These are phyloP conservation scores for Callithrix jacchus DNA, from an alignment of 2,113 vertebrate genomes.

Conservation along the genomic window DNA sequence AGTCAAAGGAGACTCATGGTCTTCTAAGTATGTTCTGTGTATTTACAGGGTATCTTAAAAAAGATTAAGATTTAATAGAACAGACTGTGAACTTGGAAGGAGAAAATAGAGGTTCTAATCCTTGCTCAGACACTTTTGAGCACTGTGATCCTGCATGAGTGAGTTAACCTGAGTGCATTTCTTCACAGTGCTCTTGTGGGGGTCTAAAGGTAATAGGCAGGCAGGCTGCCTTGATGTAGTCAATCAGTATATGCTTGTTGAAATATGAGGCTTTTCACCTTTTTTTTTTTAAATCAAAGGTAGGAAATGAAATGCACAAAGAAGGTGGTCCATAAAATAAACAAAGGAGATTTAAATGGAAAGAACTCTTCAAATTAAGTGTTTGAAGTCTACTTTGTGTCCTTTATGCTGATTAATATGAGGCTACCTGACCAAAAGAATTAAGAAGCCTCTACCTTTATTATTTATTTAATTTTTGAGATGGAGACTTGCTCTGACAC, in stretches of 20 bases:
- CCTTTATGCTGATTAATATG: constrained; percentile 11
- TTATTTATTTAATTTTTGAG: no score
- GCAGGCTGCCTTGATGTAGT: not conserved
- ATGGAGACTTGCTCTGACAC: no score
- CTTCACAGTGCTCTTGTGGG: not conserved
- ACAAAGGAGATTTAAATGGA: constrained; percentile 4
- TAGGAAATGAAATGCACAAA: constrained; percentile 7
- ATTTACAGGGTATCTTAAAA: constrained; percentile 31
- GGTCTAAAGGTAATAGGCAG: not conserved
- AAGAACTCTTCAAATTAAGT: constrained; percentile 35
- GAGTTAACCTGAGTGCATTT: constrained; percentile 41
- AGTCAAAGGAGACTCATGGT: not conserved
- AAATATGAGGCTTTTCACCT: not conserved
- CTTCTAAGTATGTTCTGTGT: not conserved
- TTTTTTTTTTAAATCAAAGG: not conserved
- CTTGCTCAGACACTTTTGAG: not conserved
- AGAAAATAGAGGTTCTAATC: constrained; percentile 13
- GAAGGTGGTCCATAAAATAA: not conserved
- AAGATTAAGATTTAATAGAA: not conserved
- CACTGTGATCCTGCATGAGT: not conserved
- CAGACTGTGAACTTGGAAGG: not conserved
- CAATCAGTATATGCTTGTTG: not conserved
- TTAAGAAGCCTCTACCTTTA: not conserved
- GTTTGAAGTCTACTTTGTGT: not conserved
- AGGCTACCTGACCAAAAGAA: not conserved